Evolutionary conservation across 2,797 vertebrate genomes (phyloP), one percentile per base, ranked within the genome.

Genomic region (Takifugu ocellatus): DNA sequence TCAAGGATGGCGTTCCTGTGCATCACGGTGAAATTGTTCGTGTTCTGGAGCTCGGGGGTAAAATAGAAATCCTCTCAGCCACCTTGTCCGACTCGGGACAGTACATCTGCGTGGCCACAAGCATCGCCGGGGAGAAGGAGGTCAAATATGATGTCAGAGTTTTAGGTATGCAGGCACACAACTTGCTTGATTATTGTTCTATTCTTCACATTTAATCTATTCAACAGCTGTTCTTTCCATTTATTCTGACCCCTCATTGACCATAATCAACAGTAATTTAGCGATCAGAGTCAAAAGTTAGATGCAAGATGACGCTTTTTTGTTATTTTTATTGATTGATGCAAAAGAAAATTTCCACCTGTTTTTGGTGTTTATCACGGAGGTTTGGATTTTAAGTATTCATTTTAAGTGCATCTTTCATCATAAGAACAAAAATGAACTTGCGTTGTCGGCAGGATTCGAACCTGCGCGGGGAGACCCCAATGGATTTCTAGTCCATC

Each of bases 41-140:
- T n/a, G 33, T 98, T 51, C 79, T 94, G 0, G 88, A 93, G 36
- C 91, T 87, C 6, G 97, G 96, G 2, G 92, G 86, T 75, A 93
- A 86, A 75, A 86, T 99, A 1, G 88, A 97, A 81, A 94, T 99
- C 61, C 25, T 81, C 31, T 91, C 85, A 0, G 79, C 87, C 0
- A 33, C 51, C 0, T 87, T 91, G 31, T 88, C 84, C 0, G 92
- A 97, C 68, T 87, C 25, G 0, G 97, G 96, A 26, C 93, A 88
- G 15, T 99, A 98, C 29, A 48, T 90, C 36, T 99, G 97, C 29
- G 90, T 97, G 80, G 96, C 96, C 6, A 96, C 93, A n/a, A 99
- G 94, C 75, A 44, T 96, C 50, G 96, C 96, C n/a, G 97, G 97
- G 72, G 94, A 98, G 75, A 91, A 92, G 57, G 93, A 95, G 73